These are phyloP conservation scores for Choristoneura fumiferana DNA, from an alignment of 1,140 invertebrate species.

Conservation along the genomic window DNA sequence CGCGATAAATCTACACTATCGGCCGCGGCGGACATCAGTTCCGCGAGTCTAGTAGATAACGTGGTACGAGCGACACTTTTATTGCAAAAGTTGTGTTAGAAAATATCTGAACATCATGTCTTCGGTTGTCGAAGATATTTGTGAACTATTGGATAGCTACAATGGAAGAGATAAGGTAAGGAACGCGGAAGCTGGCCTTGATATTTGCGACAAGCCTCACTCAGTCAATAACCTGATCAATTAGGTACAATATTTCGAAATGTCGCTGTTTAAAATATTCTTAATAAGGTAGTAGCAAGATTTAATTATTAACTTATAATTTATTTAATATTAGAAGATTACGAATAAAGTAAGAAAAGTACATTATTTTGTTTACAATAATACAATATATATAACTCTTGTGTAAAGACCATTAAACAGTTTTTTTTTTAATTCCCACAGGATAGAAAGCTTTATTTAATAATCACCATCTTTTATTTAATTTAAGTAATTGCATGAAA, in stretches of 20 bases:
- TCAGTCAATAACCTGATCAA: constrained; percentile 32
- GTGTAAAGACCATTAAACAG: too few species aligned
- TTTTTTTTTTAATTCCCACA: too few species aligned
- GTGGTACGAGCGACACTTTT: background rate
- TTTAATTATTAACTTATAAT: too few species aligned
- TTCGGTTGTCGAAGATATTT: constrained; percentile 63
- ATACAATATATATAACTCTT: too few species aligned
- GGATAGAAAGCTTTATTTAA: too few species aligned
- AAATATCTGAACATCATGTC: constrained; percentile 37
- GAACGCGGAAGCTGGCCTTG: constrained; percentile 60
- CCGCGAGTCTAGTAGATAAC: constrained; percentile 32
- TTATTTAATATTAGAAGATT: too few species aligned
- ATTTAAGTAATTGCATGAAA: too few species aligned
- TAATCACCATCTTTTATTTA: too few species aligned
- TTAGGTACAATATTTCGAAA: constrained; percentile 1
- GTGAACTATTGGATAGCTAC: constrained; percentile 68
- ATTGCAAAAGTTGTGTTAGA: background rate
- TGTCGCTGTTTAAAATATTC: background rate
- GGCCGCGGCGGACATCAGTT: constrained; percentile 30
- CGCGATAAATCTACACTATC: constrained; percentile 39
- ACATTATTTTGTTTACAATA: too few species aligned
- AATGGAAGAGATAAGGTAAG: constrained; percentile 72
- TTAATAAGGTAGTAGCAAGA: too few species aligned
- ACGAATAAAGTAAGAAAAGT: too few species aligned
- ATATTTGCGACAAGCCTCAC: constrained; percentile 38